phyloP scores from a whole-genome alignment of 2,797 vertebrate genomes.

The Characodon lateralis region DNA sequence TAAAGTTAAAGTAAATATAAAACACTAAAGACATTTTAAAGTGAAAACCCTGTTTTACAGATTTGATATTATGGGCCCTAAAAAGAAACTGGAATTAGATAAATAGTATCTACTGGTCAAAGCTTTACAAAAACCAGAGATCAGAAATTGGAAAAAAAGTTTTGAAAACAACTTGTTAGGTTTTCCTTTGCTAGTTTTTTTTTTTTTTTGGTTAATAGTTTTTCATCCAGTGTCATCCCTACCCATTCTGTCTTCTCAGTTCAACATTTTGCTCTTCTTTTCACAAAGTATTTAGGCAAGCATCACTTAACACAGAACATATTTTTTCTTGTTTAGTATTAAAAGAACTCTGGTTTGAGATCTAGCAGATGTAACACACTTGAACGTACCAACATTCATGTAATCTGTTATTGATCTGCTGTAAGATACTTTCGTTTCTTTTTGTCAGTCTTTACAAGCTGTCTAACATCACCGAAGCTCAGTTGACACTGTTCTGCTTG shows the following conservation, averaged over 20 bases:
- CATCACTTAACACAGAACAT: slow-evolving; percentile 8
- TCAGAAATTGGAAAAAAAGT: too few relatives aligned
- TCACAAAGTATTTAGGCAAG: background rate
- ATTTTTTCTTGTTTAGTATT: slow-evolving; percentile 28
- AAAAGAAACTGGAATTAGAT: too few relatives aligned
- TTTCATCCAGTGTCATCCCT: background rate
- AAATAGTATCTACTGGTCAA: too few relatives aligned
- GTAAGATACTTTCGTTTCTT: slow-evolving; percentile 26
- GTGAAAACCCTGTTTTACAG: too few relatives aligned
- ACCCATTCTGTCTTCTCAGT: background rate
- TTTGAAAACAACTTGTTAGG: too few relatives aligned
- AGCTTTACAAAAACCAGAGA: too few relatives aligned
- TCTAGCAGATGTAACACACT: slow-evolving; percentile 18
- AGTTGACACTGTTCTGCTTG: slow-evolving; percentile 29
- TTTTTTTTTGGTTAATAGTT: background rate
- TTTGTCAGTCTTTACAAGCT: slow-evolving; percentile 24
- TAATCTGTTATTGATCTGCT: slow-evolving; percentile 43
- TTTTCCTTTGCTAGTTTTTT: background rate
- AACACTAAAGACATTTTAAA: too few relatives aligned
- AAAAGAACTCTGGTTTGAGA: slow-evolving; percentile 36
- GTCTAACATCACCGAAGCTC: slow-evolving; percentile 20
- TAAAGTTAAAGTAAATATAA: too few relatives aligned
- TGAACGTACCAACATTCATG: slow-evolving; percentile 39
- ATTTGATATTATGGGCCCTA: too few relatives aligned
- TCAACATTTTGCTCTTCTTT: background rate